These are phyloP conservation scores for Pampusana beccarii DNA, from an alignment of 2,113 vertebrate genomes.

Conservation along the genomic window DNA sequence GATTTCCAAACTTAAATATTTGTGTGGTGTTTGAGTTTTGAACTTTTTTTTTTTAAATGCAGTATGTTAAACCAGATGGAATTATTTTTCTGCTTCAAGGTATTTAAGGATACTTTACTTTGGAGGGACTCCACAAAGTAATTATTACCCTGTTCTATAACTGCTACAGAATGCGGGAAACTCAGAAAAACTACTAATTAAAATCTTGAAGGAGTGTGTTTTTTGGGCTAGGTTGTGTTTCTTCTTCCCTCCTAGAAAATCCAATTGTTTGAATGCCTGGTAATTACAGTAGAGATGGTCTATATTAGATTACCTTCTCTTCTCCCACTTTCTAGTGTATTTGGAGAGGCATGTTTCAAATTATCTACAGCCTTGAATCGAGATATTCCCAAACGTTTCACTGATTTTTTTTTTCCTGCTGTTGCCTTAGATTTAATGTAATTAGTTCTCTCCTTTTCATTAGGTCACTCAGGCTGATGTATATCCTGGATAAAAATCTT, in stretches of 20 bases:
- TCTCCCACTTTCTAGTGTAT: not conserved
- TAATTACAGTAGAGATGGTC: constrained; percentile 22
- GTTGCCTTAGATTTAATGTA: constrained; percentile 19
- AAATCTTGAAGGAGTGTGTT: not conserved
- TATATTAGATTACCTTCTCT: constrained; percentile 27
- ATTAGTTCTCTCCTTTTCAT: constrained; percentile 37
- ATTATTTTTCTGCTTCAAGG: not conserved
- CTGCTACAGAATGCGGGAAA: not conserved
- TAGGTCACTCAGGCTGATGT: constrained; percentile 22
- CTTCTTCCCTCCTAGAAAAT: constrained; percentile 7
- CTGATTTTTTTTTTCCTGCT: not conserved
- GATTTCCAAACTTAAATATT: not conserved
- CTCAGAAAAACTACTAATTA: constrained; percentile 15
- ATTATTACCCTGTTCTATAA: not conserved
- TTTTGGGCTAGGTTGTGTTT: not conserved
- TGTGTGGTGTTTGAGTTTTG: not conserved
- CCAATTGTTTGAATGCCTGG: not conserved
- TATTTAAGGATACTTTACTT: not conserved
- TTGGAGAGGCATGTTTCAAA: constrained; percentile 36
- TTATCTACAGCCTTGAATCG: constrained; percentile 44
- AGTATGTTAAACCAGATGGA: not conserved
- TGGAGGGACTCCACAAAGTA: not conserved
- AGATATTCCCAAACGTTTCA: constrained; percentile 47
- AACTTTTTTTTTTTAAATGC: not conserved
- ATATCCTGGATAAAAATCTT: constrained; percentile 37